Evolutionary conservation across 2,888 invertebrate species (phyloP), one percentile per base, ranked within the genome.

Genomic region (Lasioglossum malachurum): DNA sequence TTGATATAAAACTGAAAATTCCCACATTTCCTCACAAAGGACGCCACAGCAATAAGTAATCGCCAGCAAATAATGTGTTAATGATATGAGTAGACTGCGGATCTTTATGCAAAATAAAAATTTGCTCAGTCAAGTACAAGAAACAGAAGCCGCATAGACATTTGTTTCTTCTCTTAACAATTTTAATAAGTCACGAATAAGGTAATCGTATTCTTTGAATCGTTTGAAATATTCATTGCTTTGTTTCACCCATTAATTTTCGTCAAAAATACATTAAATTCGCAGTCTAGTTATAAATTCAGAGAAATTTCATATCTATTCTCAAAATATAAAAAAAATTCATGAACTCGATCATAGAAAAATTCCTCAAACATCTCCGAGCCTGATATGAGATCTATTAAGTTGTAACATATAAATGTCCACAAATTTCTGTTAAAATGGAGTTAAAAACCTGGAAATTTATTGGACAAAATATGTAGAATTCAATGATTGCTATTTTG

Each of bases 1-100:
- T 87, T 0, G 88, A 73, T 60, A 94, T 91, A 74, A 94, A 94
- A 46, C 94, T 94, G 77, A 87, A 90, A 71, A 49, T n/a, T 53
- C 5, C 75, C 12, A 16, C 14, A n/a, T 41, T 38, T n/a, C 46
- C 16, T 12, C 44, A 16, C n/a, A 44, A n/a, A 16, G 5, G 4
- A 23, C 23, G 8, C 41, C 35, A 35, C 38, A 8, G 41, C 41
- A 12, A 12, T 14, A 23, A n/a, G 23, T 57, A 57, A n/a, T 57
- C 3, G 2, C n/a, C 10, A n/a, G 57, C 49, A 57, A 23, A 57
- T n/a, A 57, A 57, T 57, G 23, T 10, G 8, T 57, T 57, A 57
- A 49, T n/a, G 4, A 12, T 57, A 57, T 57, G 2, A 57, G n/a
- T 10, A 57, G 3, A 12, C n/a, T 60, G 60, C 4, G 12, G 60